Conservation (phyloP, 2,888 invertebrate genomes). For the Ellobium chinense region DNA sequence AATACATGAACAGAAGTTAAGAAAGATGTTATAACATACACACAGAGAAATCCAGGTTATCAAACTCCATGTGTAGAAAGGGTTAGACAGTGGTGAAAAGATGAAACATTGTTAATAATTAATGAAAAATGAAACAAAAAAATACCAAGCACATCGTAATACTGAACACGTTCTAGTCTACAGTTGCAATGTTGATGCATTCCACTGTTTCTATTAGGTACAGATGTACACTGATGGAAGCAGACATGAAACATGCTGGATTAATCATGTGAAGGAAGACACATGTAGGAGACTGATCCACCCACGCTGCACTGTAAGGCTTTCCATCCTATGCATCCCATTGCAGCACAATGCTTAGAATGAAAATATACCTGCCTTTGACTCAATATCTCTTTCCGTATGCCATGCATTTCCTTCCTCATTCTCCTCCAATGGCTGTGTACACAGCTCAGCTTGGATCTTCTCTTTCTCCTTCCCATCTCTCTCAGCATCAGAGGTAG, state of each 20-base stretch:
- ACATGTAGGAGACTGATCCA: background rate
- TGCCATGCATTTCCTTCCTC: background rate
- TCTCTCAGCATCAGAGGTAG: constrained; percentile 7
- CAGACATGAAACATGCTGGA: constrained; percentile 32
- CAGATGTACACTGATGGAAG: constrained; percentile 5
- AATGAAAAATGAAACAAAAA: too few species aligned
- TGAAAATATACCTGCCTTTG: constrained; percentile 45
- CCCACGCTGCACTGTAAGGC: background rate
- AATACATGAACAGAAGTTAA: too few species aligned
- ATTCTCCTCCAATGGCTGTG: background rate
- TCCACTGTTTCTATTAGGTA: too few species aligned
- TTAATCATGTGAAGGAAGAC: constrained; percentile 25
- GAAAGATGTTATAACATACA: too few species aligned
- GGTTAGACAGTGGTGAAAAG: too few species aligned
- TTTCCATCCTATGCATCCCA: constrained; percentile 31
- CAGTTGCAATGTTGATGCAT: too few species aligned
- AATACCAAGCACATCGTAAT: too few species aligned
- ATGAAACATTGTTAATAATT: too few species aligned
- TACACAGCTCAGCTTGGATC: background rate
- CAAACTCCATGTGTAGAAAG: too few species aligned
- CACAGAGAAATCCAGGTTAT: too few species aligned
- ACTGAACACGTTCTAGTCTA: too few species aligned
- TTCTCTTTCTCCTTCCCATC: constrained; percentile 7
- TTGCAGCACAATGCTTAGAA: constrained; percentile 46
- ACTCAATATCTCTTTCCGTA: background rate